Base-by-base conservation (phyloP, 2,888 invertebrate genomes). In the Stegophylla sp. region DNA sequence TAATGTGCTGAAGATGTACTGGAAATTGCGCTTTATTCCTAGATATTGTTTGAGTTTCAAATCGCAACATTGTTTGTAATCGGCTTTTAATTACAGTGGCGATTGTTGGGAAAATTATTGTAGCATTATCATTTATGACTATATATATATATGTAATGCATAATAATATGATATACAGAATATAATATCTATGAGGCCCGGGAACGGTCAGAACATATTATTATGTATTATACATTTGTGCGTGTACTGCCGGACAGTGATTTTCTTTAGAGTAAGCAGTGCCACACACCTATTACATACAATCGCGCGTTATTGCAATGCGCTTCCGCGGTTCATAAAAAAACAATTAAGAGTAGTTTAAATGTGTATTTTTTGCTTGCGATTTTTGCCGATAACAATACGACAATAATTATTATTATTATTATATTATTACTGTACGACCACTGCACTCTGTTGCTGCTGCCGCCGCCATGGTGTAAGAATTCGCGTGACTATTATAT, bases 1-100 rank as follows among this genome's bases (percentile, higher is more conserved):
- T n/a, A n/a, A n/a, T n/a, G n/a, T 1, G 34, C 34, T 34, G 34
- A 34, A 53, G 53, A 34, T 13, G 28, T 12, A 9, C 26, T 53
- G 53, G 34, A 45, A 34, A 53, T 34, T 20, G 9, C 53, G 0
- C 61, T 23, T 72, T 71, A 9, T 20, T 56, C 15, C 3, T 7
- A 15, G 56, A 56, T 5, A 34, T n/a, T 17, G 23, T 13, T 34
- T 9, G 71, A n/a, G 23, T 17, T 74, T 63, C n/a, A 48, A 48
- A 63, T 61, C 74, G 51, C 51, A n/a, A n/a, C n/a, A 26, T 63
- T 45, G 41, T 63, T 15, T 41, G 41, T 53, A 41, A 51, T 64
- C 51, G 23, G 51, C 17, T 64, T 51, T 75, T 41, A 48, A 75
- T 75, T 48, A 64, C 34, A 63, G 34, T 17, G 13, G 17, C 20